Base-by-base conservation (phyloP, 2,888 invertebrate species). In the Sthenelais limicola region DNA sequence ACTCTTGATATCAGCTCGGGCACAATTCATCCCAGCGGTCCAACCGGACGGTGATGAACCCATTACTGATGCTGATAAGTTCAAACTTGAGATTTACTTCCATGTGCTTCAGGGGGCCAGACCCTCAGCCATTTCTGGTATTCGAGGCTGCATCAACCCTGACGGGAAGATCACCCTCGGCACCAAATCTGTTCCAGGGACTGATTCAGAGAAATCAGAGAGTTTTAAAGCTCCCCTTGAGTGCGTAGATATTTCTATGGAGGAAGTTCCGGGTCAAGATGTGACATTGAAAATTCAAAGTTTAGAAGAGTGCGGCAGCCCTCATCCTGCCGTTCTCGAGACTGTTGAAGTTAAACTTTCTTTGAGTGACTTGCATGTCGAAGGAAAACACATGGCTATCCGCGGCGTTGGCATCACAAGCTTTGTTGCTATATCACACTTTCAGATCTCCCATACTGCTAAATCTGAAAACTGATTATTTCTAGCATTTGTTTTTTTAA, bases 141-240 rank as follows among this genome's bases (percentile, higher is more conserved):
- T 67, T 18, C 1, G 49, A 9, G 43, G 67, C 24, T 38, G 18
- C 67, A 12, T 67, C 30, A 49, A 48, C 21, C 67, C 49, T 1
- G 43, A 35, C 1, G 67, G 67, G 7, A 26, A n/a, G 30, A 32
- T 67, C 15, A 48, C 30, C 3, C 21, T 67, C 7, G 47, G 48
- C 26, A 67, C 67, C 26, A 47, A 67, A 48, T 32, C 48, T 48
- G 48, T 67, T 18, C 67, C 67, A 1, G 67, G 67, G 32, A 49
- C 67, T 3, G 67, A 67, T 43, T 26, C 67, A 26, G 48, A 49
- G 28, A 49, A 67, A 28, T 47, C 18, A 24, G 49, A 47, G 5
- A 3, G 21, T 15, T 30, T 67, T n/a, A 28, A 21, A 1, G 48
- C 30, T 18, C 47, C 28, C 3, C 12, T 32, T 9, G 43, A 28